Evolutionary conservation across 2,113 vertebrate genomes (phyloP).

Genomic region (Gallinago jamesoni): DNA sequence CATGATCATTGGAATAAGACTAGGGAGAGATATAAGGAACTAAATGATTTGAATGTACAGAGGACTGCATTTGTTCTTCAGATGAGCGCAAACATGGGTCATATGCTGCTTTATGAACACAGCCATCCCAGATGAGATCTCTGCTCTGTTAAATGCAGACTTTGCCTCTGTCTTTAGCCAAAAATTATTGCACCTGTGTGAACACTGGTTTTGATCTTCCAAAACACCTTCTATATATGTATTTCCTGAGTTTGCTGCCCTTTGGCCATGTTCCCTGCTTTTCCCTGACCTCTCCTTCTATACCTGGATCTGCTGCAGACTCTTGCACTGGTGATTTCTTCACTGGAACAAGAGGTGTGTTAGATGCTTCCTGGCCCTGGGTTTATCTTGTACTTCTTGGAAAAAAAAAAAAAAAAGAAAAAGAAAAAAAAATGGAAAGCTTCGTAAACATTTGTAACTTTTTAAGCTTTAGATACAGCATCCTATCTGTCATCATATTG

Average conservation of each 20-base stretch:
- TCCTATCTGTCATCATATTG: not conserved
- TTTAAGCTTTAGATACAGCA: too few relatives aligned
- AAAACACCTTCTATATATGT: not conserved
- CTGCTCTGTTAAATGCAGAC: not conserved
- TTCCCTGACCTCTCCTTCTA: not conserved
- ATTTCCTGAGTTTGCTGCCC: not conserved
- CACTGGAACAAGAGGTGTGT: not conserved
- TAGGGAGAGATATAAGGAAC: not conserved
- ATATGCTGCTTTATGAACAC: not conserved
- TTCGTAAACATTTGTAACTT: not conserved
- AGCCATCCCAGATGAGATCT: not conserved
- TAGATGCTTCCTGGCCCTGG: not conserved
- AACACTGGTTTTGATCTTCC: not conserved
- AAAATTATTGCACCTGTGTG: not conserved
- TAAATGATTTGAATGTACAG: not conserved
- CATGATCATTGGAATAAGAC: not conserved
- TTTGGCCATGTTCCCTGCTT: rapidly evolving
- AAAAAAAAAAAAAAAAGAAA: too few relatives aligned
- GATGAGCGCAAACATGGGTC: not conserved
- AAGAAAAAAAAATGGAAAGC: not conserved
- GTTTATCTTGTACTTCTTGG: not conserved
- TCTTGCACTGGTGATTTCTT: not conserved
- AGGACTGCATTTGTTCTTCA: not conserved
- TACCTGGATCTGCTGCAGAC: not conserved
- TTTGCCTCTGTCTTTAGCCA: not conserved